These are phyloP conservation scores for Anolis sagrei DNA, from an alignment of 2,113 vertebrate genomes.

Conservation along the genomic window DNA sequence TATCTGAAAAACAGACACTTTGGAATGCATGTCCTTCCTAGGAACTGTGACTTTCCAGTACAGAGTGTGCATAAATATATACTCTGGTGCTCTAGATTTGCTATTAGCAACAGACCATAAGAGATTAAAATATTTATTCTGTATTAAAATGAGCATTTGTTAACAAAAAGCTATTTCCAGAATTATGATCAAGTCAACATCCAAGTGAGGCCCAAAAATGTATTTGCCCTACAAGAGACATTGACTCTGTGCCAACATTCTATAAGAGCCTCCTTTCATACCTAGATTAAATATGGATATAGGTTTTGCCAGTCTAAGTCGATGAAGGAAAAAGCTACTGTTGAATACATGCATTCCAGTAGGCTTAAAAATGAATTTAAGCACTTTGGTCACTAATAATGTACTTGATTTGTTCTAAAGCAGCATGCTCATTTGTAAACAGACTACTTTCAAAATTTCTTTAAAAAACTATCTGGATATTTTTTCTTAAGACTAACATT, in stretches of 20 bases:
- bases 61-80: constrained; percentile 39
- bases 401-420: constrained; percentile 39
- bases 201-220: constrained; percentile 59
- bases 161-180: constrained; percentile 52
- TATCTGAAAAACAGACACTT: constrained; percentile 8
- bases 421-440: constrained; percentile 16
- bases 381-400: constrained; percentile 4
- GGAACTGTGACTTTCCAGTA: not conserved
- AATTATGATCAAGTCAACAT: constrained; percentile 59
- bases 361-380: constrained; percentile 37
- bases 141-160: constrained; percentile 53
- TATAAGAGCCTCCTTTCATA: constrained; percentile 58
- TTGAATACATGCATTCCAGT: constrained; percentile 24
- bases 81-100: constrained; percentile 50
- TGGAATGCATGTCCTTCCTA: constrained; percentile 28
- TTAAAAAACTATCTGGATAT: constrained; percentile 12
- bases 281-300: constrained; percentile 43
- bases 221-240: constrained; percentile 58
- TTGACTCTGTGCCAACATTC: constrained; percentile 52
- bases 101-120: constrained; percentile 54
- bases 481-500: constrained; percentile 1
- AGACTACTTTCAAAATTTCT: constrained; percentile 7
- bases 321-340: constrained; percentile 38
- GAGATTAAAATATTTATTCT: constrained; percentile 62
- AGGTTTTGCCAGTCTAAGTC: constrained; percentile 25